A percentile compares a stretch with the other conserved stretches of the same genome.
Evolutionary conservation across 30 jellyfish, hydroid and myxozoan species (phyloP).

Genomic region (Aurelia sp.): DNA sequence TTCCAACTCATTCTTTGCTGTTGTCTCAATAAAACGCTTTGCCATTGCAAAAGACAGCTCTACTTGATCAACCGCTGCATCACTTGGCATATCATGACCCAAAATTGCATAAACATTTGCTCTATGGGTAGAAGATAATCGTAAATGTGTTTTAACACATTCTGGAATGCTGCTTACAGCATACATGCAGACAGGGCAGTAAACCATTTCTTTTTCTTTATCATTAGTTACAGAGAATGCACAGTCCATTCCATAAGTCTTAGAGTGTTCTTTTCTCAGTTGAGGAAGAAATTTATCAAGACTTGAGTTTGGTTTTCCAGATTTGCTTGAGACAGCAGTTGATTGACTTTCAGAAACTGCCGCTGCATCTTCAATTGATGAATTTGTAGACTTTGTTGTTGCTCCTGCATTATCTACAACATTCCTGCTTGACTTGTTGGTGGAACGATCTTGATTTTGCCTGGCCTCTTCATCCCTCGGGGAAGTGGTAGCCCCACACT

Average conservation of each 20-base stretch:
- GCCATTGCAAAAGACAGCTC: constrained; percentile 1
- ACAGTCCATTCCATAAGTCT: background rate
- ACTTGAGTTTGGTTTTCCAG: background rate
- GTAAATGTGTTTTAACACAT: constrained; percentile 7
- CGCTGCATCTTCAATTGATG: background rate
- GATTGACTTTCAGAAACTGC: constrained; percentile 3
- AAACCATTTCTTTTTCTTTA: background rate
- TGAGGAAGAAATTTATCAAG: constrained; percentile 15
- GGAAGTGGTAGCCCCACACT: too few species aligned
- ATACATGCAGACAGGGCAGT: constrained; percentile 20
- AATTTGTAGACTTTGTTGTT: background rate
- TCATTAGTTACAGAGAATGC: too few species aligned
- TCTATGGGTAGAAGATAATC: constrained; percentile 4
- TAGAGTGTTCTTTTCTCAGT: constrained; percentile 22
- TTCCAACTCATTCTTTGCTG: constrained; percentile 8
- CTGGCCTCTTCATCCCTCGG: too few species aligned
- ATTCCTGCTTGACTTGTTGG: too few species aligned
- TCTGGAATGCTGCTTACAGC: constrained; percentile 18
- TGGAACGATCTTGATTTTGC: too few species aligned
- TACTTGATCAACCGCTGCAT: too few species aligned
- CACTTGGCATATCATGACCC: too few species aligned
- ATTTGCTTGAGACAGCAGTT: background rate
- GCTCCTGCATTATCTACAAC: too few species aligned
- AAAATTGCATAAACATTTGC: constrained; percentile 13
- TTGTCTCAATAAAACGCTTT: constrained; percentile 12